These are phyloP conservation scores for Arion vulgaris DNA, from an alignment of 1,140 invertebrate species.

Conservation along the genomic window DNA sequence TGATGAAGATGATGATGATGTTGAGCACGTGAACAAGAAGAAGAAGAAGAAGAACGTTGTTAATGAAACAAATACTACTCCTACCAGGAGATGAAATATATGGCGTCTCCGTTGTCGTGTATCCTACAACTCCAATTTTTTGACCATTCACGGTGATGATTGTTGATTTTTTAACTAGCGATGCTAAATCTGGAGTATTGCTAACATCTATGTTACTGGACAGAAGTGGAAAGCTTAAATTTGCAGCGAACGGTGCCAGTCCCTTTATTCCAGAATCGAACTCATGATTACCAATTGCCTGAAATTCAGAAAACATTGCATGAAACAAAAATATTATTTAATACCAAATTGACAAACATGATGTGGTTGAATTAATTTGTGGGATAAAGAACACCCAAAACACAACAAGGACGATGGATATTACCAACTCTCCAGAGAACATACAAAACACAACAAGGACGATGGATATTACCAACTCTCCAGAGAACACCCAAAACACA, in stretches of 20 bases:
- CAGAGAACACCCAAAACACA: too few species aligned
- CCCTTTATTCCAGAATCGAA: slow-evolving; percentile 87
- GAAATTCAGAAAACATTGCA: not conserved
- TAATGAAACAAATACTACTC: too few species aligned
- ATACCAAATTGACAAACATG: not conserved
- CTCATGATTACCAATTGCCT: slow-evolving; percentile 96
- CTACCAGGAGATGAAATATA: slow-evolving; percentile 52
- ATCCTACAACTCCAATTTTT: slow-evolving; percentile 83
- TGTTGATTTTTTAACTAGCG: slow-evolving; percentile 77
- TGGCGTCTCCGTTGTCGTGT: slow-evolving; percentile 77
- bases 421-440: too few species aligned
- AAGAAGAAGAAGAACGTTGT: not conserved
- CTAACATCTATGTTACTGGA: slow-evolving; percentile 84
- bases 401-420: too few species aligned
- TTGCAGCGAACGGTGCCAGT: slow-evolving; percentile 83
- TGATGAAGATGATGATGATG: too few species aligned
- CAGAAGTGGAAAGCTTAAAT: slow-evolving; percentile 82
- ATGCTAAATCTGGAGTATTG: slow-evolving; percentile 78
- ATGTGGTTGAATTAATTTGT: not conserved
- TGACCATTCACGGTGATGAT: slow-evolving; percentile 78
- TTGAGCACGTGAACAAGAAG: too few species aligned
- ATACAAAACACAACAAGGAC: too few species aligned
- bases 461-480: too few species aligned
- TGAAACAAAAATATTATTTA: not conserved
- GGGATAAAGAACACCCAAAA: too few species aligned